A percentile compares a stretch with the other conserved stretches of the same genome.
phyloP scores from a whole-genome alignment of 64 coral and sea anemone species.

The Montipora capricornis region DNA sequence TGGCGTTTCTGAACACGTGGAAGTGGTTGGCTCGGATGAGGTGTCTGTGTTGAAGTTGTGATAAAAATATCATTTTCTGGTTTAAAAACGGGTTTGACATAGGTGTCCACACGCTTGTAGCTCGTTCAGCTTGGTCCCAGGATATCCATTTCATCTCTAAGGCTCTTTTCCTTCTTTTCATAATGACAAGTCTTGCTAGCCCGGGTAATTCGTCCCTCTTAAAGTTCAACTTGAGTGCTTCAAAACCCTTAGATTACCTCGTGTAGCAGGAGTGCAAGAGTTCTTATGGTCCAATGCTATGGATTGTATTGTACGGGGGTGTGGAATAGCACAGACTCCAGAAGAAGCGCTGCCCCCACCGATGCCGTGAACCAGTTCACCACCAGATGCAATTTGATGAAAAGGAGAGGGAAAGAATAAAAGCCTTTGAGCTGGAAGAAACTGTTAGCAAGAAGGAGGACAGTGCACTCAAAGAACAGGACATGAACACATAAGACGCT shows the following conservation, averaged over 20 bases:
- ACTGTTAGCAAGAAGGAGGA: neutral
- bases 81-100: neutral
- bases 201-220: neutral
- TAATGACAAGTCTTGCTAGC: neutral
- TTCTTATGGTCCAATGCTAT: no score
- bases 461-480: neutral
- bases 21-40: no score
- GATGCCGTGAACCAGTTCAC: neutral
- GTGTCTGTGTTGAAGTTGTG: neutral
- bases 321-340: no score
- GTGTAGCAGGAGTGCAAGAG: no score
- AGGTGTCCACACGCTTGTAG: neutral
- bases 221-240: neutral
- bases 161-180: neutral
- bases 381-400: constrained; percentile 25
- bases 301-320: no score
- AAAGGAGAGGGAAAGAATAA: neutral
- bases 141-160: neutral
- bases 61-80: neutral
- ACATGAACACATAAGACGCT: neutral
- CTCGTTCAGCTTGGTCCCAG: neutral
- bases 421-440: neutral
- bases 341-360: neutral
- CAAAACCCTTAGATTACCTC: constrained; percentile 4
- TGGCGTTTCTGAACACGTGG: no score